A percentile compares a stretch with the other conserved stretches of the same genome.
Evolutionary conservation across 2,888 invertebrate genomes (phyloP).

Genomic region (Sinodicranocentrus sp.): DNA sequence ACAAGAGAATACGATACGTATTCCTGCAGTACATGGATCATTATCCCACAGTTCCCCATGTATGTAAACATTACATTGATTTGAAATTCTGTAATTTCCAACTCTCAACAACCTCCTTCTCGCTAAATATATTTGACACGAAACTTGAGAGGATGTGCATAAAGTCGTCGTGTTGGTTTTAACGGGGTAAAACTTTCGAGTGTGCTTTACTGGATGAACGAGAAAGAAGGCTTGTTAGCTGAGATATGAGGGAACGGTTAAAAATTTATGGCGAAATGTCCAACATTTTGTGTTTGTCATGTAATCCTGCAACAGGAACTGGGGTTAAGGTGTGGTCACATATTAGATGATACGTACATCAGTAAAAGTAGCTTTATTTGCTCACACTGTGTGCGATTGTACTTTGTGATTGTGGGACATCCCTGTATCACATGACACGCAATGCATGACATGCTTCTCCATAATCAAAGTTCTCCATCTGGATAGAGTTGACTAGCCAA

Average conservation of each 20-base stretch:
- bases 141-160: no score
- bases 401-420: neutral
- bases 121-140: no score
- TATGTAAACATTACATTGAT: neutral
- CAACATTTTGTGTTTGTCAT: slow-evolving; percentile 29
- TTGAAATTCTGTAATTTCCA: neutral
- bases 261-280: slow-evolving; percentile 61
- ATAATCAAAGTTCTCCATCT: slow-evolving; percentile 36
- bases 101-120: no score
- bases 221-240: slow-evolving; percentile 33
- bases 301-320: slow-evolving; percentile 59
- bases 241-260: slow-evolving; percentile 46
- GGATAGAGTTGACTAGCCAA: slow-evolving; percentile 12
- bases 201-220: slow-evolving; percentile 14
- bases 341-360: slow-evolving; percentile 40
- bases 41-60: slow-evolving; percentile 24
- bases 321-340: slow-evolving; percentile 62
- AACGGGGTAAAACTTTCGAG: no score
- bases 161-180: no score
- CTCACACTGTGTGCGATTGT: slow-evolving; percentile 58
- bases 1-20: neutral
- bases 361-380: slow-evolving; percentile 53
- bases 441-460: slow-evolving; percentile 40
- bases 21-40: slow-evolving; percentile 13
- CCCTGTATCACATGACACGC: slow-evolving; percentile 39